Conservation (phyloP, 2,888 invertebrate genomes). For the Diarsia brunnea region DNA sequence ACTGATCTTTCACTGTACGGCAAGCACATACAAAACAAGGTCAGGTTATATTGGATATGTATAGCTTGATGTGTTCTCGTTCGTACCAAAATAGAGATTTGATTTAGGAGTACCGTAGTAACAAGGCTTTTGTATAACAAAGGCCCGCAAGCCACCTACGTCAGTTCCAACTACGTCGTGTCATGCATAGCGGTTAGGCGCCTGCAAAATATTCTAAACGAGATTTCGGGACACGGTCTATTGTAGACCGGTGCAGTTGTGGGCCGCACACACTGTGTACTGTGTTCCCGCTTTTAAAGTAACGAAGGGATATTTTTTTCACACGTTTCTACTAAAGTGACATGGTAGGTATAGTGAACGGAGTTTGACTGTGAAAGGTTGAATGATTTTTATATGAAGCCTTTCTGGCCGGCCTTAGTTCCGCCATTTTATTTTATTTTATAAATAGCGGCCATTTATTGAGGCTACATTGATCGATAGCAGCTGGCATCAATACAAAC, state of each 20-base stretch:
- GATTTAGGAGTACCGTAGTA: constrained; percentile 28
- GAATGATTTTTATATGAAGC: no score
- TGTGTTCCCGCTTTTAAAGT: constrained; percentile 15
- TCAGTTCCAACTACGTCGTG: constrained; percentile 41
- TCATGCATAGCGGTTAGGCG: constrained; percentile 48
- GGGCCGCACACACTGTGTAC: constrained; percentile 15
- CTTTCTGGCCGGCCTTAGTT: no score
- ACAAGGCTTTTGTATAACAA: constrained; percentile 43
- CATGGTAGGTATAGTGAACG: neutral
- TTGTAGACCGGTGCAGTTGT: constrained; percentile 48
- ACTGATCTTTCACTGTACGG: neutral
- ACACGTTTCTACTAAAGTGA: constrained; percentile 13
- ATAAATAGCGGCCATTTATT: no score
- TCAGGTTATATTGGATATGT: no score
- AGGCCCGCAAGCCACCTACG: constrained; percentile 48
- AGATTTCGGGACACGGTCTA: constrained; percentile 50
- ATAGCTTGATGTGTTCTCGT: no score
- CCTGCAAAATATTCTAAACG: constrained; percentile 55
- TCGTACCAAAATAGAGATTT: constrained; percentile 18
- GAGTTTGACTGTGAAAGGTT: neutral
- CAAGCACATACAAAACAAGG: no score
- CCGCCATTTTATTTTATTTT: no score
- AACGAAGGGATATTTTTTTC: constrained; percentile 32
- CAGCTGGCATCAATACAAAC: no score
- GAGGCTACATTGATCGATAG: no score